Evolutionary conservation across 2,113 vertebrate species (phyloP), one percentile per base, ranked within the genome.

Genomic region (Rhabdornis inornatus): DNA sequence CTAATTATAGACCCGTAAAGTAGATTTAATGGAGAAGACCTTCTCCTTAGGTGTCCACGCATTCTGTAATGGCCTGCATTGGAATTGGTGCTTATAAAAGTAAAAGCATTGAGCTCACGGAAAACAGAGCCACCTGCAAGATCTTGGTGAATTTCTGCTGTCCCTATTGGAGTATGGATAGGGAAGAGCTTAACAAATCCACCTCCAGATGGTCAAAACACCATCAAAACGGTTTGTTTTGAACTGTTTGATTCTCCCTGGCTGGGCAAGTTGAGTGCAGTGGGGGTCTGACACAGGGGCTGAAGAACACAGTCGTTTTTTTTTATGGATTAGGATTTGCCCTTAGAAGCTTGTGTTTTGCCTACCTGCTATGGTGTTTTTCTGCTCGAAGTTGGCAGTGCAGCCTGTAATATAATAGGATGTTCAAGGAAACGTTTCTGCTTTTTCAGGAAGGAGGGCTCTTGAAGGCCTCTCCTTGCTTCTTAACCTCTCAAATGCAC

Each of bases 401-500:
- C 37, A 50, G 21, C 61, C 42, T 65, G 57, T 65, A 35, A 31
- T 25, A 31, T 69, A 40, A 23, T 9, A 37, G 31, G 28, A 37
- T 60, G 55, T 83, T 49, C 4, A 5, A 86, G n/a, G 53, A 60
- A 33, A 40, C 3, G 1, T 63, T 85, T 85, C 44, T 93, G 63
- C 75, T 68, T 79, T 91, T 75, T 79, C 50, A 31, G 55, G 64
- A 64, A 74, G 76, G 27, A 76, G 56, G 15, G 11, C 71, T 81
- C 10, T 44, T 66, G 68, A 92, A 90, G 60, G 47, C 80, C 16
- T 92, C 35, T 88, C 47, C 72, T 87, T 50, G 60, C 44, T 53
- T 39, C 59, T 88, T 92, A 92, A 90, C 76, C 68, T 93, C 50
- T 57, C 39, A n/a, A 90, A 89, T 90, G 91, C 60, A 56, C 22